Evolutionary conservation across 2,888 invertebrate genomes (phyloP).

Genomic region (Caenorhabditis sp.): DNA sequence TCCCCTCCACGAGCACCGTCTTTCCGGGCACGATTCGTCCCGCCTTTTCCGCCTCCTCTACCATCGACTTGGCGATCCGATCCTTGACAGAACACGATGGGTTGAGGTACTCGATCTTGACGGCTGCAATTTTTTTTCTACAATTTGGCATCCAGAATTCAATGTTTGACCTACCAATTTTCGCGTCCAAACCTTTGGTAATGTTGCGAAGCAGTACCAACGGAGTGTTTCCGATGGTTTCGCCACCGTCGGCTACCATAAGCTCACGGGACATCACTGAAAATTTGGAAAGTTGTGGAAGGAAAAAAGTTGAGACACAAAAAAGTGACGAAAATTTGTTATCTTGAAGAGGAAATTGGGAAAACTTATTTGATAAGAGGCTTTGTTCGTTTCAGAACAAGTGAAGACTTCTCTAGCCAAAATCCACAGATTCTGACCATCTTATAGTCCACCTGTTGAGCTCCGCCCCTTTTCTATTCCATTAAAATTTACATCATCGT

Average conservation of each 20-base stretch:
- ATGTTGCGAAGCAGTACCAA: conserved; percentile 77
- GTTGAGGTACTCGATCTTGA: conserved; percentile 82
- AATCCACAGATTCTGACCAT: too few relatives aligned
- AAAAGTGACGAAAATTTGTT: background rate
- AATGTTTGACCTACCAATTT: conserved; percentile 72
- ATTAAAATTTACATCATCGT: background rate
- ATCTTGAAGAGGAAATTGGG: background rate
- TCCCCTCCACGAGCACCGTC: conserved; percentile 77
- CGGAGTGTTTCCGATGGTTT: conserved; percentile 78
- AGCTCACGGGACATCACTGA: conserved; percentile 61
- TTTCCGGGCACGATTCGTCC: conserved; percentile 68
- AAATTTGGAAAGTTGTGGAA: background rate
- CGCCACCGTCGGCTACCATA: conserved; percentile 61
- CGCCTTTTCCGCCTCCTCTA: conserved; percentile 72
- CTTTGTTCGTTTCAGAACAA: too few relatives aligned
- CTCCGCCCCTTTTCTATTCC: background rate
- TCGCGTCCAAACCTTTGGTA: conserved; percentile 74
- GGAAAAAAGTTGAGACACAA: background rate
- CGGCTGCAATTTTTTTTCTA: conserved; percentile 67
- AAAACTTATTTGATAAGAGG: background rate
- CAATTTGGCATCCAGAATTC: background rate
- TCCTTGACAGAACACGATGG: conserved; percentile 82
- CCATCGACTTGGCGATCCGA: conserved; percentile 80
- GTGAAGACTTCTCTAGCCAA: too few relatives aligned
- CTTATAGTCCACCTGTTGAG: background rate